Conservation (phyloP, 2,888 invertebrate genomes). For the Patella ulyssiponensis region DNA sequence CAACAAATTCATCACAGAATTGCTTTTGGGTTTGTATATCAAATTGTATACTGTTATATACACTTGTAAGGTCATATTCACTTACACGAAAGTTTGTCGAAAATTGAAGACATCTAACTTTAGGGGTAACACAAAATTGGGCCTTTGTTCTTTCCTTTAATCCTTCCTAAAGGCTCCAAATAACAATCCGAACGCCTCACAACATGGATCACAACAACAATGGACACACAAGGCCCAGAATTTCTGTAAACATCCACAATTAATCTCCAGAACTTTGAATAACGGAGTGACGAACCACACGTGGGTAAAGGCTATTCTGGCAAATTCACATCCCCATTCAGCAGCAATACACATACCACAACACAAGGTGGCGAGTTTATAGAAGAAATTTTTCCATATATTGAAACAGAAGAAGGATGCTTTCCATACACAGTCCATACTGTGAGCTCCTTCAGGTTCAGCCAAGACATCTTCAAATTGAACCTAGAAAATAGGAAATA, state of each 20-base stretch:
- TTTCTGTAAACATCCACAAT: constrained; percentile 51
- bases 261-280: constrained; percentile 79
- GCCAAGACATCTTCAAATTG: constrained; percentile 57
- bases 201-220: constrained; percentile 54
- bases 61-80: too few species aligned
- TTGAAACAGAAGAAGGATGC: constrained; percentile 78
- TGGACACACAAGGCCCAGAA: constrained; percentile 75
- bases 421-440: constrained; percentile 82
- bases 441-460: constrained; percentile 63
- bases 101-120: too few species aligned
- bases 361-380: constrained; percentile 79
- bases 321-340: constrained; percentile 73
- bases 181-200: constrained; percentile 47
- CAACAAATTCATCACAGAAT: too few species aligned
- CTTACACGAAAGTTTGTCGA: too few species aligned
- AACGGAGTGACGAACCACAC: constrained; percentile 83
- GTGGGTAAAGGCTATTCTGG: constrained; percentile 76
- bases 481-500: constrained; percentile 39
- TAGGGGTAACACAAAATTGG: too few species aligned
- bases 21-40: too few species aligned
- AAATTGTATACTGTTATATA: too few species aligned
- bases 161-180: constrained; percentile 26
- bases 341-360: constrained; percentile 81
- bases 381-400: constrained; percentile 80
- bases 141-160: too few species aligned